Evolutionary conservation across 1,140 invertebrate genomes (phyloP).

Genomic region (Drosophila pachea): DNA sequence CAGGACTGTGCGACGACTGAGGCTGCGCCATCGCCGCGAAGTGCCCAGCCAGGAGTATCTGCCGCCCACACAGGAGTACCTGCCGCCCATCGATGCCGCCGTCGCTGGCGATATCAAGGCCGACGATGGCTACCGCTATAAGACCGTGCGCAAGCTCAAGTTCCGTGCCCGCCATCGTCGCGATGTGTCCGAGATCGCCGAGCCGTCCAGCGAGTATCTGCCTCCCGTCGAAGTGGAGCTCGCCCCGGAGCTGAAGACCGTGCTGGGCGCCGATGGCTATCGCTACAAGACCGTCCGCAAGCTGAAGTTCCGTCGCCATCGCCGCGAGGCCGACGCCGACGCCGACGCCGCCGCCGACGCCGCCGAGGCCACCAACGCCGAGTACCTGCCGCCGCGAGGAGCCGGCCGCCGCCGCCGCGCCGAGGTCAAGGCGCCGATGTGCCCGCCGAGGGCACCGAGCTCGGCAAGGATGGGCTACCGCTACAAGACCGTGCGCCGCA

Average conservation of each 20-base stretch:
- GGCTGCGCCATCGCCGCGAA: constrained; percentile 62
- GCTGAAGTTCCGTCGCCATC: constrained; percentile 67
- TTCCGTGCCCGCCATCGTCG: constrained; percentile 68
- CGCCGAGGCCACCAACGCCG: constrained; percentile 55
- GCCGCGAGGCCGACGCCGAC: constrained; percentile 57
- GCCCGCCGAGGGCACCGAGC: constrained; percentile 56
- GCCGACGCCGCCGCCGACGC: constrained; percentile 51
- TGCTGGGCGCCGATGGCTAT: constrained; percentile 66
- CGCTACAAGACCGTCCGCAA: constrained; percentile 73
- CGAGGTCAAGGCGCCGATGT: constrained; percentile 41
- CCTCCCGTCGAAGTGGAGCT: constrained; percentile 68
- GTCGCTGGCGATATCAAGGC: constrained; percentile 55
- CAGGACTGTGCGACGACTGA: constrained; percentile 62
- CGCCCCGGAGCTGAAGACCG: constrained; percentile 66
- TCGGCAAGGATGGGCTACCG: constrained; percentile 72
- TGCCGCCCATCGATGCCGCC: constrained; percentile 56
- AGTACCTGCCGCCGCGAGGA: constrained; percentile 67
- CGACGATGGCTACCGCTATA: constrained; percentile 68
- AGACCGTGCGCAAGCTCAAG: constrained; percentile 56
- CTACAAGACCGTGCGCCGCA: constrained; percentile 72
- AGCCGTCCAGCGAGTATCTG: constrained; percentile 65
- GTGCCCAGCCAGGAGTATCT: constrained; percentile 63
- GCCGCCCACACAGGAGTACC: constrained; percentile 60
- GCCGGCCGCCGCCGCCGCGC: constrained; percentile 50
- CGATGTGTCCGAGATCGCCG: constrained; percentile 66